Evolutionary conservation across 1,140 invertebrate species (phyloP), one percentile per base, ranked within the genome.

Genomic region (Cataglyphis hispanica): DNA sequence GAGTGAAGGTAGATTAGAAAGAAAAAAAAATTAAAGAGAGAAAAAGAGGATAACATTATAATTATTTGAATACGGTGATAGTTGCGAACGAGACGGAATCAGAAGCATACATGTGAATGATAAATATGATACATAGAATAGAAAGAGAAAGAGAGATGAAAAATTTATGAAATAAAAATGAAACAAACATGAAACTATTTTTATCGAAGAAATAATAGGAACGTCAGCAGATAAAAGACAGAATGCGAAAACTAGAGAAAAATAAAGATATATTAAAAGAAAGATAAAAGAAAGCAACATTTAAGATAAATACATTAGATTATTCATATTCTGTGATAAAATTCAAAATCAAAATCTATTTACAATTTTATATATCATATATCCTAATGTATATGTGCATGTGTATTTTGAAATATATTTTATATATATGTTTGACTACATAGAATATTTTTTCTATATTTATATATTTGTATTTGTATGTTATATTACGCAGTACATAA

Each of bases 21-120:
- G 64, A 56, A 77, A 58, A 85, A 46, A 64, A 74, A 70, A 85
- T 13, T 27, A 19, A 11, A 31, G 46, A 77, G 19, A 13, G 74
- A 50, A 77, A 10, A 77, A 10, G 10, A 34, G 31, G n/a, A 27
- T 60, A 64, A 69, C 43, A 50, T 19, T 19, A 13, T n/a, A 67
- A 37, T n/a, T n/a, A 53, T n/a, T 19, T 78, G 40, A 37, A 77
- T 84, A 40, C 43, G 25, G 27, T 27, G 70, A 22, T 34, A 63
- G 11, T 13, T 40, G 43, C 22, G 70, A 84, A 60, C 8, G 25
- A 70, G 40, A 72, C 10, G 31, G 40, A 67, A 67, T 13, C 67
- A 37, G 43, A 67, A 53, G 7, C 19, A 8, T n/a, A 3, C 27
- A 19, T 67, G 22, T 16, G 27, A 43, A 16, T 6, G 66, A 83